Evolutionary conservation across 2,113 vertebrate genomes (phyloP).

Genomic region (Chloropsis hardwickii): DNA sequence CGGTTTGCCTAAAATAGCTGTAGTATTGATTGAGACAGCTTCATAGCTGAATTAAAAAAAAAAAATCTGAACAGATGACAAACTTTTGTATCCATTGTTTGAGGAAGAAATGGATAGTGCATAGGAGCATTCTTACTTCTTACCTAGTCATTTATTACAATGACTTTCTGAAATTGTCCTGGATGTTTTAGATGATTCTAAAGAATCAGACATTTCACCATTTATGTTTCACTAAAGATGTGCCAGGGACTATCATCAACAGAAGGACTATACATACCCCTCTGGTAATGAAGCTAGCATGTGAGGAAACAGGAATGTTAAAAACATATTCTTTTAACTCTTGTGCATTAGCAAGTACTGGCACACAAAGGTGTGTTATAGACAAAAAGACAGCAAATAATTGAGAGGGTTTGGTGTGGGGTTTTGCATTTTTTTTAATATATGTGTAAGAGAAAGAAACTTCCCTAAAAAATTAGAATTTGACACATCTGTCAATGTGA

Average conservation of each 20-base stretch:
- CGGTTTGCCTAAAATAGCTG: not conserved
- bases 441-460: not conserved
- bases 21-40: not conserved
- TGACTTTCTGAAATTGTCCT: not conserved
- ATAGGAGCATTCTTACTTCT: not conserved
- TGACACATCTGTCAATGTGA: rapidly evolving
- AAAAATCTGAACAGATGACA: not conserved
- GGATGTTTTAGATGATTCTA: not conserved
- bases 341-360: not conserved
- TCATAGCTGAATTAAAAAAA: not conserved
- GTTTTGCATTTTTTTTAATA: not conserved
- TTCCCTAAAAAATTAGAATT: not conserved
- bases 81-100: not conserved
- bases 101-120: not conserved
- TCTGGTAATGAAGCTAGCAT: not conserved
- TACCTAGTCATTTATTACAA: not conserved
- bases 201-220: not conserved
- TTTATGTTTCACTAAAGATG: not conserved
- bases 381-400: not conserved
- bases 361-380: not conserved
- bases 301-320: not conserved
- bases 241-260: not conserved
- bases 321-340: not conserved
- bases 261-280: not conserved
- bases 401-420: rapidly evolving